Evolutionary conservation across 2,113 vertebrate genomes (phyloP), one percentile per base, ranked within the genome.

Genomic region (Cinclus mexicanus): DNA sequence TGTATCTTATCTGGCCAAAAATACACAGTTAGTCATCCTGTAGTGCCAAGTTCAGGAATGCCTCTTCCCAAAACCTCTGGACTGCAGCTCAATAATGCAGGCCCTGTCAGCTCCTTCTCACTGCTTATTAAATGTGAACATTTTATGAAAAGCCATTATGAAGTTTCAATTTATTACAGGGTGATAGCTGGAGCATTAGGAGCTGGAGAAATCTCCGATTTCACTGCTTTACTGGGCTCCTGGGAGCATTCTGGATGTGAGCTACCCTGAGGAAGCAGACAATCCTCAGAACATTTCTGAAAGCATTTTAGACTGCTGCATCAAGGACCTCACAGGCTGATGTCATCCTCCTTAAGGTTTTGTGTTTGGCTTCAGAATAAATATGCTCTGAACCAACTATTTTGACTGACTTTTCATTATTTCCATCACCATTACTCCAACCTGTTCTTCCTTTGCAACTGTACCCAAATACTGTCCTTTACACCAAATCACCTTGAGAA

Each of bases 131-230:
- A 91, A 70, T 0, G 1, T 10, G 41, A 72, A 55, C 26, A 14
- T 50, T 71, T 94, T 26, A 70, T 52, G 39, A 82, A 75, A 87
- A 94, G 84, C 61, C 78, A 89, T 93, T 78, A 89, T 10, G 69
- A 87, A 83, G 83, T 13, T 4, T 14, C 83, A 78, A 65, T 94
- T 89, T 69, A 89, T 87, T 78, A 75, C 56, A 24, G 31, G 39
- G 65, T 10, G 78, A 91, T 71, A 75, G 89, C 83, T 74, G 50
- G 46, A 94, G 64, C 72, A 69, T 90, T 68, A 91, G 49, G 70
- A 87, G 82, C 57, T 72, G 76, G 29, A 94, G 80, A 69, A 92
- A 81, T 46, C 74, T 94, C 83, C 25, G 3, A 22, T 91, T 89
- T 82, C 64, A 75, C 9, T 63, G 53, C 71, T 86, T 89, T 81